phyloP scores from a whole-genome alignment of 2,888 invertebrate species.

The Diarsia rubi region DNA sequence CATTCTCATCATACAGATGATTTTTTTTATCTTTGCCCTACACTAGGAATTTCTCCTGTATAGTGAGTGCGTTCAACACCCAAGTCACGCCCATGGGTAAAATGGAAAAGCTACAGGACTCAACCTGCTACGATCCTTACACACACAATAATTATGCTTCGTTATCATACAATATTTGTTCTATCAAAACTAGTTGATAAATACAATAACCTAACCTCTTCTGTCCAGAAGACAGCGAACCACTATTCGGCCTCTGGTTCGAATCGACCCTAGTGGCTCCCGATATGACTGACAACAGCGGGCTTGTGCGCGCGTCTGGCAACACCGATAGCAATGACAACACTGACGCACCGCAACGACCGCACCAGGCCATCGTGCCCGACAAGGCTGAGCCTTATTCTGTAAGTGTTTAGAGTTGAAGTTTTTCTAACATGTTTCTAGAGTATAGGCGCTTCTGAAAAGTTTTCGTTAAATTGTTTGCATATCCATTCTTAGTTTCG shows the following conservation, averaged over 20 bases:
- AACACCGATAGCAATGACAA: slow-evolving; percentile 89
- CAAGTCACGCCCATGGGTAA: neutral
- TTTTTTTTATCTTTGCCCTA: no score
- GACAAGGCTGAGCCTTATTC: slow-evolving; percentile 89
- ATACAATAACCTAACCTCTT: slow-evolving; percentile 18
- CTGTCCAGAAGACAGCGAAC: slow-evolving; percentile 94
- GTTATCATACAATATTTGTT: neutral
- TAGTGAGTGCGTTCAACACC: no score
- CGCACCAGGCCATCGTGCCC: slow-evolving; percentile 86
- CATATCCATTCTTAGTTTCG: no score
- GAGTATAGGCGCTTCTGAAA: neutral
- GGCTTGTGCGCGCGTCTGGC: slow-evolving; percentile 79
- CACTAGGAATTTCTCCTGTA: no score
- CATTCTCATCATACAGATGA: neutral
- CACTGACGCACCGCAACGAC: slow-evolving; percentile 82
- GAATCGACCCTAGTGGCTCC: slow-evolving; percentile 97
- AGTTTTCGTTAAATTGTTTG: neutral
- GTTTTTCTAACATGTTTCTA: neutral
- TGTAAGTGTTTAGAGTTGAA: slow-evolving; percentile 73
- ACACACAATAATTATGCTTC: neutral
- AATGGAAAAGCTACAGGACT: neutral
- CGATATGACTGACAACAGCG: slow-evolving; percentile 91
- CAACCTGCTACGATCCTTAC: neutral
- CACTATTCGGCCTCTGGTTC: slow-evolving; percentile 97
- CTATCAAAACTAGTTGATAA: neutral